These are phyloP conservation scores for Typhlichthys subterraneus DNA, from an alignment of 2,797 vertebrate species.

Conservation along the genomic window DNA sequence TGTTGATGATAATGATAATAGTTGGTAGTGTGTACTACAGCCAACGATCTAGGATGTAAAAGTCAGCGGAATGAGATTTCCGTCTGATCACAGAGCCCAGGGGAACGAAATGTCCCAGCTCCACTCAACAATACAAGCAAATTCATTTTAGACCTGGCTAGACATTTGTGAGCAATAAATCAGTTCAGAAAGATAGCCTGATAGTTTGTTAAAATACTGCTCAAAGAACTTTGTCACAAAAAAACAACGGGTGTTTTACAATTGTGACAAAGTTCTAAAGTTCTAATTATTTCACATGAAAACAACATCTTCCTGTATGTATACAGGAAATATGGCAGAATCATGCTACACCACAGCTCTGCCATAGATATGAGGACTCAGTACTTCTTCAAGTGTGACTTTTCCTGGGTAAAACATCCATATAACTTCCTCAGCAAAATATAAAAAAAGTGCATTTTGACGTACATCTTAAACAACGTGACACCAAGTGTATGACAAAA, in stretches of 20 bases:
- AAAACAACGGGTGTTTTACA: slow-evolving; percentile 10
- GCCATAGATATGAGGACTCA: neutral
- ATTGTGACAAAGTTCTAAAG: slow-evolving; percentile 5
- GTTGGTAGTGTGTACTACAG: slow-evolving; percentile 56
- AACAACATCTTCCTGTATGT: neutral
- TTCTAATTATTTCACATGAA: slow-evolving; percentile 3
- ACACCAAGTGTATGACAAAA: slow-evolving; percentile 27
- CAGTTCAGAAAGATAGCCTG: slow-evolving; percentile 5
- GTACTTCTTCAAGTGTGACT: slow-evolving; percentile 3
- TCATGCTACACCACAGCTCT: slow-evolving; percentile 14
- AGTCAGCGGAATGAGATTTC: slow-evolving; percentile 27
- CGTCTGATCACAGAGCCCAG: slow-evolving; percentile 25
- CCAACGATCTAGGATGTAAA: slow-evolving; percentile 34
- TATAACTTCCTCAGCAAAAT: slow-evolving; percentile 34
- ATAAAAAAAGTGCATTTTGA: slow-evolving; percentile 52
- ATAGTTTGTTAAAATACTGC: slow-evolving; percentile 11
- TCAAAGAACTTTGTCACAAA: slow-evolving; percentile 7
- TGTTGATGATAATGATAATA: slow-evolving; percentile 51
- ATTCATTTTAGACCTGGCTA: slow-evolving; percentile 13
- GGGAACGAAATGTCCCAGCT: slow-evolving; percentile 21
- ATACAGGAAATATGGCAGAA: slow-evolving; percentile 26
- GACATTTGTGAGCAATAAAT: slow-evolving; percentile 14
- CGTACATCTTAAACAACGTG: slow-evolving; percentile 24
- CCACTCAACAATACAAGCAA: slow-evolving; percentile 13
- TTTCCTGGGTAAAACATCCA: slow-evolving; percentile 29